A percentile compares a stretch with the other conserved stretches of the same genome.
Evolutionary conservation across 2,113 vertebrate species (phyloP).

Genomic region (Dicrurus megarhynchus): DNA sequence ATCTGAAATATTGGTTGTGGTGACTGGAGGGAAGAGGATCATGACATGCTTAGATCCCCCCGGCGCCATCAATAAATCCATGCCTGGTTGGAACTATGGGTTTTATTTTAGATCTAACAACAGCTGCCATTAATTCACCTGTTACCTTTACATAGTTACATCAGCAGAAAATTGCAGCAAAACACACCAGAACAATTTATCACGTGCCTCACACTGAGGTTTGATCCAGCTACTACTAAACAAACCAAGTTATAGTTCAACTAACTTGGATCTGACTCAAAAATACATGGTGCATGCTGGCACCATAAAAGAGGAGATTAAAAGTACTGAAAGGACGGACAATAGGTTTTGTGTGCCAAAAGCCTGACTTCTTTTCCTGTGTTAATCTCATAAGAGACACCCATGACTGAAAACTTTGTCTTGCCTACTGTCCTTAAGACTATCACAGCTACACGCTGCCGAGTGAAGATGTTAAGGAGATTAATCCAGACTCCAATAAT

Average conservation of each 20-base stretch:
- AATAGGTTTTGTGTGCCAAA: background rate
- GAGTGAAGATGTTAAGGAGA: background rate
- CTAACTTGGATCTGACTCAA: background rate
- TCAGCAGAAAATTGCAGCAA: background rate
- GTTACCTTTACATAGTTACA: background rate
- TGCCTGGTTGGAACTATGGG: background rate
- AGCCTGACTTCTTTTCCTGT: background rate
- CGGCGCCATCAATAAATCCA: background rate
- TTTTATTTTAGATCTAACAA: background rate
- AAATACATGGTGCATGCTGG: background rate
- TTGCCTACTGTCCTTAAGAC: background rate
- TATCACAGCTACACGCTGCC: background rate
- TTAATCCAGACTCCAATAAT: background rate
- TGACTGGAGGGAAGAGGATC: background rate
- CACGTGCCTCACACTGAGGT: background rate
- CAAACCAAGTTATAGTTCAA: background rate
- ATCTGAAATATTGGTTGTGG: background rate
- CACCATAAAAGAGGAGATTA: conserved; percentile 11
- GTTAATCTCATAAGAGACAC: conserved; percentile 7
- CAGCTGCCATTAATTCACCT: background rate
- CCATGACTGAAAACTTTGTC: background rate
- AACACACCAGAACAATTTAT: background rate
- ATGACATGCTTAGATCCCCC: background rate
- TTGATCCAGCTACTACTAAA: background rate
- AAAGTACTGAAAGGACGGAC: background rate